Percentiles rank a stretch among this genome's conserved stretches.
Evolutionary conservation across 2,113 vertebrate genomes (phyloP).

Genomic region (Alectura lathami): DNA sequence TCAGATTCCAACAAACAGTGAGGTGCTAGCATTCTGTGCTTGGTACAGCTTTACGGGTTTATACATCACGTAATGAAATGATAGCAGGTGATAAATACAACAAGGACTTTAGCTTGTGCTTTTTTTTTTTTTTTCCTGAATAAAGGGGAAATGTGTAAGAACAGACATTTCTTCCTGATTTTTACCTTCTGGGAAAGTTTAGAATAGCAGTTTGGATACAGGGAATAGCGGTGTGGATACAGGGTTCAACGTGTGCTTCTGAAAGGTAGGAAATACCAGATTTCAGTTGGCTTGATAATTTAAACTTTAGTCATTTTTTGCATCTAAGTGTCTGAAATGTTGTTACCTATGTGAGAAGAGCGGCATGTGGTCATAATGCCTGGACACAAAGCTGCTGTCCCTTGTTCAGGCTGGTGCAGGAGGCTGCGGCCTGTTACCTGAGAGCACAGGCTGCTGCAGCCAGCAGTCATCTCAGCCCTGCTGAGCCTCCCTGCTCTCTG

Average conservation of each 20-base stretch:
- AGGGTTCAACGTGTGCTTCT: neutral
- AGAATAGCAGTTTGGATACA: too few species aligned
- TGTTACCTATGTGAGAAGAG: neutral
- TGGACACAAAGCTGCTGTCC: neutral
- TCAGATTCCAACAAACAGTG: neutral
- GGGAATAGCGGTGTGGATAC: neutral
- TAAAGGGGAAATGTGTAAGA: neutral
- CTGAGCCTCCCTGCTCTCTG: neutral
- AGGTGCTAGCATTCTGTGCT: neutral
- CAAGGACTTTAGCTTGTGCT: neutral
- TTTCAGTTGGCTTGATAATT: neutral
- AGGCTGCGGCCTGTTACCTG: neutral
- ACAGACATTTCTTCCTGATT: neutral
- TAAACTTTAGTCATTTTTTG: neutral
- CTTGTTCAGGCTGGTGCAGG: accelerated
- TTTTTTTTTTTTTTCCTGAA: neutral
- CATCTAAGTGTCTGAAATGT: neutral
- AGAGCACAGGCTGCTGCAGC: neutral
- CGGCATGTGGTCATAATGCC: neutral
- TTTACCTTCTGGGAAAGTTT: neutral
- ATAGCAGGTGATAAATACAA: neutral
- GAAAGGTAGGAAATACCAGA: neutral
- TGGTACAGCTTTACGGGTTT: neutral
- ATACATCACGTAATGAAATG: neutral
- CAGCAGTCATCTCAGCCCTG: neutral